These are phyloP conservation scores for Gobius niger DNA, from an alignment of 2,113 vertebrate species.

Conservation along the genomic window DNA sequence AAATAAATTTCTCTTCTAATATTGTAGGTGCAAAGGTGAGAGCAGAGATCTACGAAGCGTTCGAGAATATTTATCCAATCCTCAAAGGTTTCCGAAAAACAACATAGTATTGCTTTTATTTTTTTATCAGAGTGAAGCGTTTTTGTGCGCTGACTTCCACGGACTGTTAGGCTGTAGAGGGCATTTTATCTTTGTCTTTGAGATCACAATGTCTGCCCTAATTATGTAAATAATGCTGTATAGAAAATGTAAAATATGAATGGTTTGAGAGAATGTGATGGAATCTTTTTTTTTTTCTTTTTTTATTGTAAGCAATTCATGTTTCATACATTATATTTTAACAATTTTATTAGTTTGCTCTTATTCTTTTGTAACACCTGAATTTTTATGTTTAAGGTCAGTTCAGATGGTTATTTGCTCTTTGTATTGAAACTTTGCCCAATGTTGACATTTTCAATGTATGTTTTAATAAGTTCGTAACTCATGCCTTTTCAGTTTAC, in stretches of 20 bases:
- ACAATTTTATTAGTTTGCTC: conserved; percentile 6
- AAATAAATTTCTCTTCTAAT: conserved; percentile 1
- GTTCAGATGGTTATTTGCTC: not conserved
- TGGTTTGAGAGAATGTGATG: conserved; percentile 8
- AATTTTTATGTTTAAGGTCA: not conserved
- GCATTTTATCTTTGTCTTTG: conserved; percentile 7
- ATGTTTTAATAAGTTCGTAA: not conserved
- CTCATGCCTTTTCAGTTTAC: not conserved
- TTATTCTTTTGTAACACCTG: not conserved
- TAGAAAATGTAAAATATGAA: conserved; percentile 51
- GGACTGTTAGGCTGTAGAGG: conserved; percentile 34
- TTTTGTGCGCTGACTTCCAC: conserved; percentile 13
- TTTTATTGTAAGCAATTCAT: conserved; percentile 27
- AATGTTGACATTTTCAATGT: not conserved
- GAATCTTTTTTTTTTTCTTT: conserved; percentile 18
- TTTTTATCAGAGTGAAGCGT: conserved; percentile 9
- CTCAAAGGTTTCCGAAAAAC: conserved; percentile 98
- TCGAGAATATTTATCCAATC: conserved; percentile 99
- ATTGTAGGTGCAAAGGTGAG: conserved; percentile 93
- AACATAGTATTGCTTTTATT: conserved; percentile 79
- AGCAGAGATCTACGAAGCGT: conserved; percentile 97
- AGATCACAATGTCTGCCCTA: conserved; percentile 22
- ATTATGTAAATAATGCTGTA: conserved; percentile 63
- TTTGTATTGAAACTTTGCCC: not conserved
- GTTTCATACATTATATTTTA: conserved; percentile 54